Conservation (phyloP, 2,113 vertebrate genomes). For the Platysteira castanea region DNA sequence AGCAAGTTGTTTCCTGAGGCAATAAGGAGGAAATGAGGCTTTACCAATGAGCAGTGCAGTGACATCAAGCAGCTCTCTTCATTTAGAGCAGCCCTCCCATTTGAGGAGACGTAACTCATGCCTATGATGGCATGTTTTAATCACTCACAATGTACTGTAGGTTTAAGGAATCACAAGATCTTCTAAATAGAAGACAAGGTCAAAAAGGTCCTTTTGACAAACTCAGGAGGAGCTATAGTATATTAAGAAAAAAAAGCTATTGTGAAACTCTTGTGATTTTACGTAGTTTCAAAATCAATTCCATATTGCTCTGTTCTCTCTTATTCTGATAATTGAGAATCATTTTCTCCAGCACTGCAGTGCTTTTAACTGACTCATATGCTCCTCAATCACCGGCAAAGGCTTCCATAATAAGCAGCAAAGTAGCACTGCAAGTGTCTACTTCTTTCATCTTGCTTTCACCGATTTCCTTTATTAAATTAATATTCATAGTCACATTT, state of each 20-base stretch:
- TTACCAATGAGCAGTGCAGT: not conserved
- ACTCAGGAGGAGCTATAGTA: not conserved
- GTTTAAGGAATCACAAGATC: not conserved
- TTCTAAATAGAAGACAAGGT: not conserved
- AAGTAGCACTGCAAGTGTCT: not conserved
- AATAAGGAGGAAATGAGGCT: not conserved
- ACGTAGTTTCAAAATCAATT: not conserved
- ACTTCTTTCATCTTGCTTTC: not conserved
- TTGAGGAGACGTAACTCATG: not conserved
- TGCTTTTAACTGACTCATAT: constrained; percentile 47
- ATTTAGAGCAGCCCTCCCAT: not conserved
- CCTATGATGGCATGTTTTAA: not conserved
- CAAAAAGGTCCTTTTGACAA: not conserved
- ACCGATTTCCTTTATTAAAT: not conserved
- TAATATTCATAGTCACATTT: not conserved
- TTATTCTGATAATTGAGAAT: constrained; percentile 23
- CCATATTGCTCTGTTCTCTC: not conserved
- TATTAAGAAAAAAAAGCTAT: not conserved
- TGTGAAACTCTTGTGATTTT: not conserved
- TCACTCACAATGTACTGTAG: not conserved
- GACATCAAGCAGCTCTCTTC: not conserved
- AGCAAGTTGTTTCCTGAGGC: not conserved
- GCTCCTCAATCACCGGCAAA: not conserved
- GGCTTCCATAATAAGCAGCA: constrained; percentile 1
- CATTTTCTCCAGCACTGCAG: not conserved